Percentiles rank a stretch among this genome's conserved stretches.
These are phyloP conservation scores for Acholoe squamosa DNA, from an alignment of 2,888 invertebrate species.

Conservation along the genomic window DNA sequence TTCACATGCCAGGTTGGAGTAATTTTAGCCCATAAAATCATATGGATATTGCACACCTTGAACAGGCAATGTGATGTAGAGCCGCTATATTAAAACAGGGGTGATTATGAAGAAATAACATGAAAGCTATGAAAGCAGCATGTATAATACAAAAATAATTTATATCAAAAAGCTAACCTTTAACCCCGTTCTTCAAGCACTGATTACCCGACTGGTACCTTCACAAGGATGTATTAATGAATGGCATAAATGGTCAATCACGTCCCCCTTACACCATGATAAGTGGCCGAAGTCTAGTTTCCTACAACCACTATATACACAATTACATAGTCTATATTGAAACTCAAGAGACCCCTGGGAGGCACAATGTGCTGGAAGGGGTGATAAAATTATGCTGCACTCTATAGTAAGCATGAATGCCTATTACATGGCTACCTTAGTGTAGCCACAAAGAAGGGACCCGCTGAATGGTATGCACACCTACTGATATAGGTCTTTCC, in stretches of 20 bases:
- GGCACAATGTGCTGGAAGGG: not conserved
- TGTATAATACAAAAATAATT: too few relatives aligned
- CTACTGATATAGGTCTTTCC: not conserved
- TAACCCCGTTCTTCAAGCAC: not conserved
- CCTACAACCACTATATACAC: not conserved
- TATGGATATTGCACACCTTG: too few relatives aligned
- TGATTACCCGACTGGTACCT: too few relatives aligned
- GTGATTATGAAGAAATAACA: too few relatives aligned
- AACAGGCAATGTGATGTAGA: too few relatives aligned
- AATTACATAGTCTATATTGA: not conserved
- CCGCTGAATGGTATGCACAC: not conserved
- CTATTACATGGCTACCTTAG: not conserved
- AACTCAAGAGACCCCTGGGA: not conserved
- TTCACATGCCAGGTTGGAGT: too few relatives aligned
- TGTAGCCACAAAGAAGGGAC: not conserved
- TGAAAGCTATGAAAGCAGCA: too few relatives aligned
- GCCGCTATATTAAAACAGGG: too few relatives aligned
- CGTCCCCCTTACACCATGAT: not conserved
- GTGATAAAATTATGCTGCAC: not conserved
- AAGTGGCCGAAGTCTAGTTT: not conserved
- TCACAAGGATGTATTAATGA: not conserved
- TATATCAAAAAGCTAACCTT: too few relatives aligned
- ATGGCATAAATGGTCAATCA: not conserved
- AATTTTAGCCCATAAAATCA: too few relatives aligned
- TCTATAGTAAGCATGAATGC: not conserved